These are phyloP conservation scores for Belgica antarctica DNA, from an alignment of 2,888 invertebrate species.

Conservation along the genomic window DNA sequence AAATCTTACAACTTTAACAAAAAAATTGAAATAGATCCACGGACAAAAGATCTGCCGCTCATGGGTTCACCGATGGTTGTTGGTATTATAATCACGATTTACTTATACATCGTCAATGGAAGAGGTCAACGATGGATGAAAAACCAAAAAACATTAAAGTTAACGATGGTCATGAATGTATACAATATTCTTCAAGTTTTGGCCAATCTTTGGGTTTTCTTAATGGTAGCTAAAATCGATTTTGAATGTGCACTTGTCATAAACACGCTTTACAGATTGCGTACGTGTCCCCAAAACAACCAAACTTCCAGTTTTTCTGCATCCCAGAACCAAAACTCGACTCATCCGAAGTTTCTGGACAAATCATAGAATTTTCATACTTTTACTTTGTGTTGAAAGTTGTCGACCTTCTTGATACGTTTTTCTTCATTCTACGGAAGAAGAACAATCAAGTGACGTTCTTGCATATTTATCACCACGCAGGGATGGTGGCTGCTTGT, in stretches of 20 bases:
- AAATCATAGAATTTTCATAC: constrained; percentile 54
- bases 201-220: constrained; percentile 58
- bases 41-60: constrained; percentile 50
- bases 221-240: background rate
- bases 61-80: constrained; percentile 70
- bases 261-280: too few species aligned
- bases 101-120: constrained; percentile 69
- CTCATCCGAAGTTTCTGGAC: constrained; percentile 19
- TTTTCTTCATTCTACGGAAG: constrained; percentile 68
- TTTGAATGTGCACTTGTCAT: too few species aligned
- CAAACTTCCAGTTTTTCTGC: constrained; percentile 16
- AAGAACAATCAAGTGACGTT: constrained; percentile 67
- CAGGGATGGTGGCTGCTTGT: constrained; percentile 59
- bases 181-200: constrained; percentile 88
- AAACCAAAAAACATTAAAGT: constrained; percentile 76
- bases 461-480: constrained; percentile 68
- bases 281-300: too few species aligned
- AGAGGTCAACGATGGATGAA: constrained; percentile 87
- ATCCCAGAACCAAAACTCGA: background rate
- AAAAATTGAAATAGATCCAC: background rate
- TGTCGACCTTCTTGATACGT: constrained; percentile 60
- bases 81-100: constrained; percentile 64
- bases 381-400: constrained; percentile 59
- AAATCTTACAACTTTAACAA: too few species aligned
- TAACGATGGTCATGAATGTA: constrained; percentile 72